These are phyloP conservation scores for Thymelicus sylvestris DNA, from an alignment of 2,888 invertebrate species.

Conservation along the genomic window DNA sequence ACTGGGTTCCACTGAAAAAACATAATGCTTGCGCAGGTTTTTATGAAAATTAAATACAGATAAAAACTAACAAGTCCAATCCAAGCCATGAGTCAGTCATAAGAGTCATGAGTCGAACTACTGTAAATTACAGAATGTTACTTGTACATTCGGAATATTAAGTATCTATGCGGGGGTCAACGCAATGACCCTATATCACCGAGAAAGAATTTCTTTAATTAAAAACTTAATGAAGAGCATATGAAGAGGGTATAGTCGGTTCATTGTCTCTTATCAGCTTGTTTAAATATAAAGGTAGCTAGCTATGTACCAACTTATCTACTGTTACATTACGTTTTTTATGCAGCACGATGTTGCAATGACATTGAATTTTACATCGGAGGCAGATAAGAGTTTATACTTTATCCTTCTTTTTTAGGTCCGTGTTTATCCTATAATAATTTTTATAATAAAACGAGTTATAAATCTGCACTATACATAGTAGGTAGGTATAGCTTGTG, in stretches of 20 bases:
- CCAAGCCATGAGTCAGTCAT: neutral
- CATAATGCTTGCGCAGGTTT: neutral
- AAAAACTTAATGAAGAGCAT: constrained; percentile 5
- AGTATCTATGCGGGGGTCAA: constrained; percentile 8
- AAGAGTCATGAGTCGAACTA: neutral
- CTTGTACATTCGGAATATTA: constrained; percentile 9
- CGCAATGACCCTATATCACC: constrained; percentile 16
- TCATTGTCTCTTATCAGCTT: constrained; percentile 9
- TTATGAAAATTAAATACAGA: neutral
- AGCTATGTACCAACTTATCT: neutral
- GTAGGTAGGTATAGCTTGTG: too few relatives aligned
- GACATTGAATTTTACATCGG: neutral
- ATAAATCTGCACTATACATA: too few relatives aligned
- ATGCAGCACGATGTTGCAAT: constrained; percentile 8
- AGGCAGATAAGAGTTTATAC: neutral
- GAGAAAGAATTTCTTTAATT: constrained; percentile 30
- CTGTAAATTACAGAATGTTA: neutral
- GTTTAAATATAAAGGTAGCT: neutral
- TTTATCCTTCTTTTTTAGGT: too few relatives aligned
- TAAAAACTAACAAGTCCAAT: neutral
- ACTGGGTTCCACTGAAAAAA: neutral
- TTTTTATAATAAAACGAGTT: too few relatives aligned
- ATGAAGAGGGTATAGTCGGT: neutral
- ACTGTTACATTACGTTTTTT: constrained; percentile 7
- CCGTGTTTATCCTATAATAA: too few relatives aligned